Conservation (phyloP, 2,888 invertebrate species). For the Tethea ocularis region DNA sequence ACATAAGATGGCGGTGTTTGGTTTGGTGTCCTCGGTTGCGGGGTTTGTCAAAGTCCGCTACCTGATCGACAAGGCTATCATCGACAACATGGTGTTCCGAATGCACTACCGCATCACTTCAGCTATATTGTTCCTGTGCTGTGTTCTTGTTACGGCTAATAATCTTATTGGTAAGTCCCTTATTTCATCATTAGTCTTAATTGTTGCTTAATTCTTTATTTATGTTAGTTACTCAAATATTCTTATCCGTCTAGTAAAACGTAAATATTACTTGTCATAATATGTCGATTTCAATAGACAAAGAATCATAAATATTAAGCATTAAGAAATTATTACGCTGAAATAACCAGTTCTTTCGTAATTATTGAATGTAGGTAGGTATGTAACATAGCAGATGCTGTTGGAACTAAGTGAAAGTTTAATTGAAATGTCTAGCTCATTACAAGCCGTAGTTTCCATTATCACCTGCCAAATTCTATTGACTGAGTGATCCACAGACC, state of each 20-base stretch:
- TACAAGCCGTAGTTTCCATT: constrained; percentile 24
- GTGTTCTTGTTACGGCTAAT: constrained; percentile 94
- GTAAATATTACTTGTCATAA: not conserved
- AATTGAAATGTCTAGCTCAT: constrained; percentile 18
- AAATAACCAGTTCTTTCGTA: not conserved
- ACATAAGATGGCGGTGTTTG: constrained; percentile 89
- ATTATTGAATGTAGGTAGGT: not conserved
- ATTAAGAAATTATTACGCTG: not conserved
- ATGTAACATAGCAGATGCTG: not conserved
- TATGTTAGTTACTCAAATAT: not conserved
- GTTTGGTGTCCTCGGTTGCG: constrained; percentile 94
- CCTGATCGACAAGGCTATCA: constrained; percentile 93
- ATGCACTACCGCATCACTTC: constrained; percentile 95
- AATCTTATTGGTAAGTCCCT: constrained; percentile 92
- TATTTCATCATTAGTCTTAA: not conserved
- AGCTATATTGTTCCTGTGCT: constrained; percentile 92
- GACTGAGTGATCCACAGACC: constrained; percentile 52
- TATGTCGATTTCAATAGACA: not conserved
- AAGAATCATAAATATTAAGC: too few relatives aligned
- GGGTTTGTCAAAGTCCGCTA: constrained; percentile 95
- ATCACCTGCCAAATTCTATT: constrained; percentile 22
- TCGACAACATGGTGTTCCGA: constrained; percentile 95
- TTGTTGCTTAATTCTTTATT: not conserved
- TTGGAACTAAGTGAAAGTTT: constrained; percentile 2
- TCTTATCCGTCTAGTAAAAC: not conserved